A percentile compares a stretch with the other conserved stretches of the same genome.
Conservation (phyloP, 2,888 invertebrate species). For the Keiferia lycopersicella region DNA sequence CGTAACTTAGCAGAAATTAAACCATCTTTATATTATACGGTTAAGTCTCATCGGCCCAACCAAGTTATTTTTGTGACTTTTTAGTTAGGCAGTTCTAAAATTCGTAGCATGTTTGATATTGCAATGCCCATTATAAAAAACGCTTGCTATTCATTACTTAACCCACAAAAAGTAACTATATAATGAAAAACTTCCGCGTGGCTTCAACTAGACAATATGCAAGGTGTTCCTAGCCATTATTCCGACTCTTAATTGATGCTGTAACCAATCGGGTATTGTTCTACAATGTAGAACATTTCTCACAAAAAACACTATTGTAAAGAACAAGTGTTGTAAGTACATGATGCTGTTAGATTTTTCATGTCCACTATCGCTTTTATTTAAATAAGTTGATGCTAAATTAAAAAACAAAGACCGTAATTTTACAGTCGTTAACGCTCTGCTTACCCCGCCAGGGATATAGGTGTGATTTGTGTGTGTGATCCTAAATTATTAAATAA, state of each 20-base stretch:
- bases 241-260: slow-evolving; percentile 22
- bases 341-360: neutral
- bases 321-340: neutral
- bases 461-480: too few species aligned
- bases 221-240: slow-evolving; percentile 3
- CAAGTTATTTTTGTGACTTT: too few species aligned
- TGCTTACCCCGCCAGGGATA: too few species aligned
- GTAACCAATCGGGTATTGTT: slow-evolving; percentile 23
- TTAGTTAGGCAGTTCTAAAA: neutral
- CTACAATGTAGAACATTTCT: slow-evolving; percentile 14
- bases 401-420: too few species aligned
- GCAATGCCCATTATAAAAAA: neutral
- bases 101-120: too few species aligned
- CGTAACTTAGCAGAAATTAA: too few species aligned
- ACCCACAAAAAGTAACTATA: neutral
- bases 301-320: neutral
- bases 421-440: too few species aligned
- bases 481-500: too few species aligned
- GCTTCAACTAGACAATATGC: neutral
- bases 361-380: neutral
- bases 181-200: slow-evolving; percentile 8
- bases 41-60: too few species aligned
- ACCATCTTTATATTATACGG: too few species aligned
- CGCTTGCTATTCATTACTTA: neutral
- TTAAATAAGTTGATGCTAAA: too few species aligned